Evolutionary conservation across 2,797 vertebrate genomes (phyloP), one percentile per base, ranked within the genome.

Genomic region (Tympanoctomys barrerae): DNA sequence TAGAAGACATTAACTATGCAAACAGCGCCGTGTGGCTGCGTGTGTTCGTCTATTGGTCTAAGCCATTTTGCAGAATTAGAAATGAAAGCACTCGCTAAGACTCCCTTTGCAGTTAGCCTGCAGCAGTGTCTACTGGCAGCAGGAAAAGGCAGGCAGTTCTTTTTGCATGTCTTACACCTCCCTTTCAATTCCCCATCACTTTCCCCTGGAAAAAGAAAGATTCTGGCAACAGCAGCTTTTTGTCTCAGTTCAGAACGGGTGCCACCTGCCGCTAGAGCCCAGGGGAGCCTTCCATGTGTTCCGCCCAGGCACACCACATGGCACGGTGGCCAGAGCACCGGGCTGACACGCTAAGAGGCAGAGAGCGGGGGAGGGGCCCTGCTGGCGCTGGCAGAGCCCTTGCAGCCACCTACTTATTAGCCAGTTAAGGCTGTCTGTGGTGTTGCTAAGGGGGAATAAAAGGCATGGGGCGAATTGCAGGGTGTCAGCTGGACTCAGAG

Each of bases 221-320:
- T 89, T 97, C 97, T 98, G 98, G 97, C 98, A 97, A 66, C 62
- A 64, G 89, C 71, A 77, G 88, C 96, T 90, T 90, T 83, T 94
- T 52, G 92, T 98, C 98, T 97, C 87, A 66, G 93, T 97, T 31
- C 82, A 97, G 97, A 97, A 97, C 18, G 82, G 70, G 66, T 54
- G 59, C 98, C 98, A 98, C 98, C 98, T 98, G 98, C 97, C 93
- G 98, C 96, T 93, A 39, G 70, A 95, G 96, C 98, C 97, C 96
- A 88, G 92, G 98, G 97, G 98, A 98, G 91, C 90, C 97, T 57
- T 83, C 91, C 71, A 78, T 96, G 91, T 87, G 88, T 96, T 90
- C 97, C 85, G 97, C 87, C 73, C 95, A 97, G 97, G 96, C 97
- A 78, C 78, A 79, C 97, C 85, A 77, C 97, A 97, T 98, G 98